These are phyloP conservation scores for Drosophila phalerata DNA, from an alignment of 2,888 invertebrate genomes.

Conservation along the genomic window DNA sequence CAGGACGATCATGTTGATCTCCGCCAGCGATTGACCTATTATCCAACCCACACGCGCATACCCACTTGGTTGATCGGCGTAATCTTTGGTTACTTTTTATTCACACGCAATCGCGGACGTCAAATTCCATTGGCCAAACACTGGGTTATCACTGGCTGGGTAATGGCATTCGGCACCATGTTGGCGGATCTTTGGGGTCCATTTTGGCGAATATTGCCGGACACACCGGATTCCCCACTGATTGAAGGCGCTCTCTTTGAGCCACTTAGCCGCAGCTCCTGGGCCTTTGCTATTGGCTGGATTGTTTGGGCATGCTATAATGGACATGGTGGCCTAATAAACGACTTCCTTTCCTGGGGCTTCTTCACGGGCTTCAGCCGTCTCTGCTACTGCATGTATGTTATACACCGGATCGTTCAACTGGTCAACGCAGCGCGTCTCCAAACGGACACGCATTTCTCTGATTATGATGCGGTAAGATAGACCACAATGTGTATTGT, in stretches of 20 bases:
- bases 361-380: constrained; percentile 84
- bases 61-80: constrained; percentile 85
- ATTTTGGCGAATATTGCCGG: constrained; percentile 80
- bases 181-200: constrained; percentile 82
- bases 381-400: constrained; percentile 84
- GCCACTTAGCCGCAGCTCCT: constrained; percentile 81
- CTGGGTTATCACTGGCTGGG: constrained; percentile 83
- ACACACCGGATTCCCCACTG: constrained; percentile 70
- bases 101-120: constrained; percentile 80
- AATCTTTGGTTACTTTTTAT: constrained; percentile 84
- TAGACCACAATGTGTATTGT: background rate
- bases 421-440: constrained; percentile 79
- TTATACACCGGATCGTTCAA: constrained; percentile 84
- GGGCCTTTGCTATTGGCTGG: constrained; percentile 84
- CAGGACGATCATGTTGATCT: constrained; percentile 81
- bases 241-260: constrained; percentile 84
- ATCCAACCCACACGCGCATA: constrained; percentile 84
- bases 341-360: constrained; percentile 83
- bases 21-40: constrained; percentile 83
- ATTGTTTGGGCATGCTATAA: constrained; percentile 85
- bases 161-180: constrained; percentile 79
- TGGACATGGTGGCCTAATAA: constrained; percentile 84
- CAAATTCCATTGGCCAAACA: constrained; percentile 79
- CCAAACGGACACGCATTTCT: constrained; percentile 83
- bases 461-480: constrained; percentile 83